These are phyloP conservation scores for Gnathonemus longibarbis DNA, from an alignment of 2,113 vertebrate species.

Conservation along the genomic window DNA sequence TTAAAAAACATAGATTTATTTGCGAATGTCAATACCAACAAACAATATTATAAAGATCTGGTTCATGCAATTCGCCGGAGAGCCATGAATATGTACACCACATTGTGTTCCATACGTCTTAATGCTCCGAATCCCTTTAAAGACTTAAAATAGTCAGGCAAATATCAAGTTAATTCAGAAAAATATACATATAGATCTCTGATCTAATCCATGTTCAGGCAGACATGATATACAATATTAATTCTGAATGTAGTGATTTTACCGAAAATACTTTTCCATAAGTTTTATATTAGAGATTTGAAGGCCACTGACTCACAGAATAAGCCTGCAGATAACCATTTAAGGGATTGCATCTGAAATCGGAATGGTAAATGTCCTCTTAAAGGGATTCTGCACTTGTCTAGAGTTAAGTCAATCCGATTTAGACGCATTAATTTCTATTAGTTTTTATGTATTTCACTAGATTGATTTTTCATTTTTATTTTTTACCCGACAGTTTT, in stretches of 20 bases:
- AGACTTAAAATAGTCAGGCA: neutral
- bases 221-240: conserved; percentile 5
- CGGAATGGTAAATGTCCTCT: neutral
- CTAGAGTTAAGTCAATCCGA: neutral
- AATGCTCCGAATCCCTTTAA: neutral
- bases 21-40: neutral
- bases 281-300: neutral
- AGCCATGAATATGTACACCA: neutral
- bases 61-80: neutral
- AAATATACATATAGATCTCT: neutral
- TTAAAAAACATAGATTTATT: conserved; percentile 6
- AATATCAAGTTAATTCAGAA: neutral
- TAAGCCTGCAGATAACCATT: neutral
- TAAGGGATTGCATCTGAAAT: neutral
- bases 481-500: neutral
- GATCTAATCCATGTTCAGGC: neutral
- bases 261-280: neutral
- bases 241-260: neutral
- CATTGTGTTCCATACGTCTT: neutral
- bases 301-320: neutral
- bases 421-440: neutral
- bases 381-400: neutral
- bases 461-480: neutral
- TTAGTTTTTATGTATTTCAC: neutral
- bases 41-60: conserved; percentile 1